These are phyloP conservation scores for Drosophila navojoa DNA, from an alignment of 1,140 invertebrate genomes.

Conservation along the genomic window DNA sequence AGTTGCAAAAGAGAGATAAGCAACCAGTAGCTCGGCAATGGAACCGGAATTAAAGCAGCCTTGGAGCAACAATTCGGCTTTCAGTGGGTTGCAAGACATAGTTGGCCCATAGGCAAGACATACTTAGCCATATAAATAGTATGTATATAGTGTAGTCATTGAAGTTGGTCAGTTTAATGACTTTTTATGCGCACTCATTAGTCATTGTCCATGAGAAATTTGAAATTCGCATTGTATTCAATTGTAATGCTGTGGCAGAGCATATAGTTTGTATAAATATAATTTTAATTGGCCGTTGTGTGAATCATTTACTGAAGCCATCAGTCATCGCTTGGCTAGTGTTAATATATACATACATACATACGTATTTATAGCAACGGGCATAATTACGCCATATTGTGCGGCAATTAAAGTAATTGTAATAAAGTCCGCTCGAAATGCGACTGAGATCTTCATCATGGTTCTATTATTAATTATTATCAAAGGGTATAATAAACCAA, in stretches of 20 bases:
- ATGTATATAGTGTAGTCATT: slow-evolving; percentile 9
- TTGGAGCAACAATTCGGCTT: slow-evolving; percentile 33
- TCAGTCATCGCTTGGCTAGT: slow-evolving; percentile 7
- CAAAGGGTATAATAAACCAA: neutral
- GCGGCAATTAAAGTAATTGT: slow-evolving; percentile 6
- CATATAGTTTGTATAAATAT: neutral
- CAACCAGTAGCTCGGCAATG: slow-evolving; percentile 28
- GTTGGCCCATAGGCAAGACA: slow-evolving; percentile 19
- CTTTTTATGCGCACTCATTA: slow-evolving; percentile 45
- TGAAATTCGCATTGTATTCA: slow-evolving; percentile 34
- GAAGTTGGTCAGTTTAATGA: slow-evolving; percentile 47
- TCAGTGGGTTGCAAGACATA: slow-evolving; percentile 8
- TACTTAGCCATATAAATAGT: slow-evolving; percentile 2
- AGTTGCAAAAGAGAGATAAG: slow-evolving; percentile 27
- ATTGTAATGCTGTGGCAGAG: slow-evolving; percentile 19
- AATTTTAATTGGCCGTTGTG: slow-evolving; percentile 34
- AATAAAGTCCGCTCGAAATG: neutral
- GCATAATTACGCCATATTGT: slow-evolving; percentile 3
- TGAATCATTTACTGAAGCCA: slow-evolving; percentile 38
- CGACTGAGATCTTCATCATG: neutral
- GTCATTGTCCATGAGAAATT: slow-evolving; percentile 50
- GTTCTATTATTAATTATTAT: neutral
- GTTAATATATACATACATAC: slow-evolving; percentile 1
- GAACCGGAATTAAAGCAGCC: slow-evolving; percentile 30
- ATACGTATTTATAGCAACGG: slow-evolving; percentile 9